Evolutionary conservation across 2,888 invertebrate genomes (phyloP).

Genomic region (Pyrochroa serraticornis): DNA sequence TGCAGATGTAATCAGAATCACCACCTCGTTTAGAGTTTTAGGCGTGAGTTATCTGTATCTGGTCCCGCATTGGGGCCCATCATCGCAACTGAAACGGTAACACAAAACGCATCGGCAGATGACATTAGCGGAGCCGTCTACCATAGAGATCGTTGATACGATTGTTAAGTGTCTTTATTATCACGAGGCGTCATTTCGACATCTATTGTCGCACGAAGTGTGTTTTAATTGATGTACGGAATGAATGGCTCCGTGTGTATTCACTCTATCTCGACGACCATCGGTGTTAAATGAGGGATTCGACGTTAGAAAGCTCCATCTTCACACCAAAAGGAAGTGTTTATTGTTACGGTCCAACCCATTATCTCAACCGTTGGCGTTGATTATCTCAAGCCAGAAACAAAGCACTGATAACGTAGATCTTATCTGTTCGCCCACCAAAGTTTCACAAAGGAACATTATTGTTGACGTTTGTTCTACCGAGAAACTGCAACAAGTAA

Average conservation of each 20-base stretch:
- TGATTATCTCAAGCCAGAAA: constrained; percentile 31
- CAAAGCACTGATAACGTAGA: constrained; percentile 22
- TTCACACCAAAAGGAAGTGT: constrained; percentile 27
- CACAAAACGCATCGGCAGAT: constrained; percentile 41
- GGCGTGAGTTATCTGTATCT: constrained; percentile 40
- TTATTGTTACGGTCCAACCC: constrained; percentile 37
- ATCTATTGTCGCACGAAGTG: constrained; percentile 47
- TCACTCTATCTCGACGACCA: constrained; percentile 33
- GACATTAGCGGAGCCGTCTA: constrained; percentile 40
- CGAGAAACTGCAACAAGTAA: neutral
- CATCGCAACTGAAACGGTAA: constrained; percentile 40
- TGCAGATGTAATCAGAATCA: constrained; percentile 17
- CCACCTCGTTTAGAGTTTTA: constrained; percentile 16
- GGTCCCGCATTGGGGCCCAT: constrained; percentile 38
- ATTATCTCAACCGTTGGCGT: constrained; percentile 33
- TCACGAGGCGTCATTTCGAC: constrained; percentile 45
- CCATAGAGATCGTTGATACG: constrained; percentile 44
- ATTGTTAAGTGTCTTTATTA: constrained; percentile 46
- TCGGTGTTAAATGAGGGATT: constrained; percentile 40
- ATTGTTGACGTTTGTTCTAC: neutral
- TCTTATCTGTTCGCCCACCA: constrained; percentile 14
- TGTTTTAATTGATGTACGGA: constrained; percentile 48
- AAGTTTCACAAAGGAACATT: neutral
- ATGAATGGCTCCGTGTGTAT: constrained; percentile 36
- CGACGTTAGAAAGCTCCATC: constrained; percentile 38